Evolutionary conservation across 2,113 vertebrate species (phyloP).

Genomic region (Hippoglossus stenolepis): DNA sequence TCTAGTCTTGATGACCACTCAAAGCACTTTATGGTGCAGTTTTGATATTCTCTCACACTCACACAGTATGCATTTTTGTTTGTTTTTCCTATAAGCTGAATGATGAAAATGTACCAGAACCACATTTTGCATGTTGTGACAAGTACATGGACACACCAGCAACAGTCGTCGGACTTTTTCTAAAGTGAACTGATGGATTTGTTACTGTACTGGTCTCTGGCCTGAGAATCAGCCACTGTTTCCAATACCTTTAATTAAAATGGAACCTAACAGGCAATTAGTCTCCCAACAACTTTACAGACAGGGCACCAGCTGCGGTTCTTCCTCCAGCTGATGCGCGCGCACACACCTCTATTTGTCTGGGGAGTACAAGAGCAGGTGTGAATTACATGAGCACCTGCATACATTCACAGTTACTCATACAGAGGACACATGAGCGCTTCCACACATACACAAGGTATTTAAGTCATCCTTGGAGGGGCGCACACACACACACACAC

Average conservation of each 20-base stretch:
- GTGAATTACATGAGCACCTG: conserved; percentile 32
- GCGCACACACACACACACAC: neutral
- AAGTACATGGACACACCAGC: too few species aligned
- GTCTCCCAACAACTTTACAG: conserved; percentile 28
- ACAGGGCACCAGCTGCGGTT: neutral
- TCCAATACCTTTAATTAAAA: conserved; percentile 5
- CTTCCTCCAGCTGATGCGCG: conserved; percentile 11
- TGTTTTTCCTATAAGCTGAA: neutral
- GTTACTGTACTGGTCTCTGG: neutral
- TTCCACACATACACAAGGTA: neutral
- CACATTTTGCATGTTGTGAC: neutral
- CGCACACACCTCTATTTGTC: conserved; percentile 21
- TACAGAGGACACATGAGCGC: neutral
- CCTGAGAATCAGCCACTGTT: conserved; percentile 17
- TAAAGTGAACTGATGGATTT: neutral
- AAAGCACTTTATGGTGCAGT: neutral
- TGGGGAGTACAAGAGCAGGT: conserved; percentile 43
- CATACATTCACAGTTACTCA: conserved; percentile 5
- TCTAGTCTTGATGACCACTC: neutral
- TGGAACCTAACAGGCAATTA: conserved; percentile 39
- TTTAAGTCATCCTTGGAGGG: neutral
- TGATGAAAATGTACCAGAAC: neutral
- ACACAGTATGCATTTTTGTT: neutral
- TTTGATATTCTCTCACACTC: too few species aligned
- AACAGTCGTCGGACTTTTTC: too few species aligned